These are phyloP conservation scores for Sminthopsis crassicaudata DNA, from an alignment of 2,113 vertebrate genomes.

Conservation along the genomic window DNA sequence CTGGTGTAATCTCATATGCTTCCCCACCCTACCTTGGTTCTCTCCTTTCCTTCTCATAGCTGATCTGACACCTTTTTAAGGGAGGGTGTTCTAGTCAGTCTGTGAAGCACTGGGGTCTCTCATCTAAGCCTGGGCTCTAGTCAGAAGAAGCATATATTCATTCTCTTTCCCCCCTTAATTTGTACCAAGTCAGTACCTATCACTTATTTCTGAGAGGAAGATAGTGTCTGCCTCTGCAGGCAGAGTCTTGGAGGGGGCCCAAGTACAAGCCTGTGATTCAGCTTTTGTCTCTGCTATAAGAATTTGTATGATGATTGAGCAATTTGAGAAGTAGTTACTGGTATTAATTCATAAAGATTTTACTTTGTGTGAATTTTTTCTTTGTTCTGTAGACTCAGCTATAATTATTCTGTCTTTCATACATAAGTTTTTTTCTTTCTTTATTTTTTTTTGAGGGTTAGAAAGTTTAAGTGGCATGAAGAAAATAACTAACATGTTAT, in stretches of 20 bases:
- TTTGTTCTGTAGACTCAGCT: neutral
- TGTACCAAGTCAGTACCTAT: neutral
- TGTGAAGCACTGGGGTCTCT: neutral
- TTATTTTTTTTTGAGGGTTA: neutral
- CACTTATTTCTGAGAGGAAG: neutral
- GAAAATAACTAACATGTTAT: neutral
- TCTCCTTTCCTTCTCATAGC: neutral
- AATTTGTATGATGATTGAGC: neutral
- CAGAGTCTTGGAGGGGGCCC: neutral
- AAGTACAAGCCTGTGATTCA: neutral
- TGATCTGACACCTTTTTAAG: neutral
- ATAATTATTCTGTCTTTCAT: neutral
- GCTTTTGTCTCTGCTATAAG: neutral
- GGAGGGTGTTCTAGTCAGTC: neutral
- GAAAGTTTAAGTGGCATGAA: neutral
- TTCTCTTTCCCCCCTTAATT: neutral
- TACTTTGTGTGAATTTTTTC: neutral
- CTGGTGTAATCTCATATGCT: neutral
- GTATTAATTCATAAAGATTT: neutral
- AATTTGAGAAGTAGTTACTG: neutral
- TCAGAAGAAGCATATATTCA: neutral
- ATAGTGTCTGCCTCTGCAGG: neutral
- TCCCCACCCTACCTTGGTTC: neutral
- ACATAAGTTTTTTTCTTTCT: neutral
- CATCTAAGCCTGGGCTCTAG: neutral